Evolutionary conservation across 2,797 vertebrate species (phyloP).

Genomic region (Macrochelys suwanniensis): DNA sequence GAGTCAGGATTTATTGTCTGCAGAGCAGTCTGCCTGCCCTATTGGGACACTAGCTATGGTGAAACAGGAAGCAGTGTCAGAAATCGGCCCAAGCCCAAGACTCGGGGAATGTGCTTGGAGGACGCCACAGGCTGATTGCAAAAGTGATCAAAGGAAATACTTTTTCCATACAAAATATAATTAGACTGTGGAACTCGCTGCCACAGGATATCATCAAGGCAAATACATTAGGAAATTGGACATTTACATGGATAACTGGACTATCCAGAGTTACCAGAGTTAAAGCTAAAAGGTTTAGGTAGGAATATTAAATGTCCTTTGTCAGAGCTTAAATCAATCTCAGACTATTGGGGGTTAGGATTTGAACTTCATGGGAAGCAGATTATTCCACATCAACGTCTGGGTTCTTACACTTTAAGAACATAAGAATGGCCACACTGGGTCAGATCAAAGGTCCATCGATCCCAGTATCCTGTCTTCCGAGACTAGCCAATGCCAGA

Average conservation of each 20-base stretch:
- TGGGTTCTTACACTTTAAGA: no score
- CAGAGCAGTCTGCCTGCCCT: background rate
- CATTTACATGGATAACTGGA: background rate
- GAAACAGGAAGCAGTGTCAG: no score
- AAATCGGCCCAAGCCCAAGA: no score
- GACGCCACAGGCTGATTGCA: background rate
- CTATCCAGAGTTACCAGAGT: background rate
- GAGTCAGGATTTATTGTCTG: background rate
- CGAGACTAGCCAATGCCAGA: no score
- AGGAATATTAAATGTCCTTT: background rate
- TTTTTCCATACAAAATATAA: no score
- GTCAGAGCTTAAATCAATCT: background rate
- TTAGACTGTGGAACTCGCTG: no score
- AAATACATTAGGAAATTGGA: no score
- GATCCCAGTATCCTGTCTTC: no score
- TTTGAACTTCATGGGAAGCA: background rate
- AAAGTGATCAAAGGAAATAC: background rate
- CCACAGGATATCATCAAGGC: no score
- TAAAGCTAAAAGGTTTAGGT: background rate
- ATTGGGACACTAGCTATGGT: background rate
- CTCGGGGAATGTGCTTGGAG: no score
- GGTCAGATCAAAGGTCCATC: no score
- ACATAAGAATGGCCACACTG: no score
- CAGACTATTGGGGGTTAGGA: background rate
- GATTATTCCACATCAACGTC: fast-evolving